Evolutionary conservation across 2,797 vertebrate genomes (phyloP), one percentile per base, ranked within the genome.

Genomic region (Iguana delicatissima): DNA sequence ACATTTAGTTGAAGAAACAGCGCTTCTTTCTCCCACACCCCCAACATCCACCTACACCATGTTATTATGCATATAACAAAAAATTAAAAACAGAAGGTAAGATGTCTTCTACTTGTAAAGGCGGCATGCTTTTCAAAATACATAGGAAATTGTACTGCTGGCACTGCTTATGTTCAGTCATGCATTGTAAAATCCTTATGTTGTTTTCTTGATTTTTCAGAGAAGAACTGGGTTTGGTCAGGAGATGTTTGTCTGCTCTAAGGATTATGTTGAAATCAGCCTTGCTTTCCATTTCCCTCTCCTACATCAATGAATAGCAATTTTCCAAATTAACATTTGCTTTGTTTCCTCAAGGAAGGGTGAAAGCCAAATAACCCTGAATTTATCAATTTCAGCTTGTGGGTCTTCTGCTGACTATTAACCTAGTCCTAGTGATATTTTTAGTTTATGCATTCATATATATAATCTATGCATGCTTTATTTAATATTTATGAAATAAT

Each of bases 401-500:
- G 92, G 91, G 86, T 95, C 92, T 95, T 83, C 92, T 94, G 95
- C 90, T 77, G 84, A 93, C 76, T 80, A 87, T 87, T 94, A 95
- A 91, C 59, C 92, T 93, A 62, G 59, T 69, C 95, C 92, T 62
- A 93, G 92, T 86, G 95, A 64, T 89, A 94, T 96, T 94, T 96
- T 94, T 93, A 93, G 90, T 95, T 88, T 81, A 93, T 94, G 81
- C 89, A 76, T 94, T 64, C 92, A 2, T 74, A 18, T 1, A 0
- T 1, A 0, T 87, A 73, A 86, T 92, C 67, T 90, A 38, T 55
- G 93, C 62, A 35, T 84, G 92, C 83, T 90, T 92, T 95, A 94
- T 96, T 35, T 94, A 96, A 96, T 96, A 96, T 96, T 96, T 96
- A 96, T 96, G 90, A 96, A 96, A 96, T 94, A 94, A 96, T 95